Evolutionary conservation across 2,888 invertebrate genomes (phyloP).

Genomic region (Carcina quercana): DNA sequence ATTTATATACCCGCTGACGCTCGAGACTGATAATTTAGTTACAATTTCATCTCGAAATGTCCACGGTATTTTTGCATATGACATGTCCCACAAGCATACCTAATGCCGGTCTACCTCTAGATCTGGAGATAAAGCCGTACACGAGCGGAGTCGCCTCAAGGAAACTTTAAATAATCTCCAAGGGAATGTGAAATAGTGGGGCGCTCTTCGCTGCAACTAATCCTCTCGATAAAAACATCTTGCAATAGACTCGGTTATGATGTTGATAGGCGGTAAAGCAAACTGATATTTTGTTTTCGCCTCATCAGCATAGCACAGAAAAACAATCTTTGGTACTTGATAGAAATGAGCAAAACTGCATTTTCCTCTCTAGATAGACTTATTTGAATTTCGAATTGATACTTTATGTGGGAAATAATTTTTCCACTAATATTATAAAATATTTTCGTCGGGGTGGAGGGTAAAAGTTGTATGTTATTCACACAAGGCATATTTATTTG

Average conservation of each 20-base stretch:
- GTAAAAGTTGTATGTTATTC: too few species aligned
- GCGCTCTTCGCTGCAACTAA: conserved; percentile 38
- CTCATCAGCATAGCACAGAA: too few species aligned
- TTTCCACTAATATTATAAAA: too few species aligned
- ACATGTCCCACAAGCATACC: conserved; percentile 11
- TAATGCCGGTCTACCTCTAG: conserved; percentile 22
- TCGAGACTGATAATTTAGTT: not conserved
- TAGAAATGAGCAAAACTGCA: too few species aligned
- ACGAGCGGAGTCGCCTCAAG: conserved; percentile 24
- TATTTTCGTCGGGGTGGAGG: too few species aligned
- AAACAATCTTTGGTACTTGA: too few species aligned
- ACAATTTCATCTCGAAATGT: not conserved
- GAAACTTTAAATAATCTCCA: conserved; percentile 49
- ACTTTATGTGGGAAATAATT: too few species aligned
- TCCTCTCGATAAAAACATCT: conserved; percentile 48
- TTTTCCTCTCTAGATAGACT: too few species aligned
- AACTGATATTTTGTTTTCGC: conserved; percentile 53
- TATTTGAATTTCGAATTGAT: too few species aligned
- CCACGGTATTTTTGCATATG: conserved; percentile 6
- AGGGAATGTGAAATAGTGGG: conserved; percentile 44
- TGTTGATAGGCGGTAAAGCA: conserved; percentile 49
- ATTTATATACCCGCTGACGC: too few species aligned
- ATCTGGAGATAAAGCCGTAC: conserved; percentile 29
- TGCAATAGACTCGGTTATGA: conserved; percentile 33
- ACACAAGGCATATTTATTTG: too few species aligned